Conservation (phyloP, 2,888 invertebrate genomes). For the Idaea biselata region DNA sequence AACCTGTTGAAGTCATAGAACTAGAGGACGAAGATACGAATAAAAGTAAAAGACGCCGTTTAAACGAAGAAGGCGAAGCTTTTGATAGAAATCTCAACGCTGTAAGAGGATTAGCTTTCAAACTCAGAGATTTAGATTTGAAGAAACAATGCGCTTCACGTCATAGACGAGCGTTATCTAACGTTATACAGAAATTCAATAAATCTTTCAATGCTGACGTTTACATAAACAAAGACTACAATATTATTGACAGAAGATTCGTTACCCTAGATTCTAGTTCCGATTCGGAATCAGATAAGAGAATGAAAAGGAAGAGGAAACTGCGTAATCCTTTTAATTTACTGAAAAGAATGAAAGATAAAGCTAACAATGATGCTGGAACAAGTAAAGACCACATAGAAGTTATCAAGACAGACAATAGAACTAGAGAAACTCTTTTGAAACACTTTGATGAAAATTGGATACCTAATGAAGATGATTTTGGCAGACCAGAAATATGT, state of each 20-base stretch:
- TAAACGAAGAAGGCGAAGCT: conserved; percentile 26
- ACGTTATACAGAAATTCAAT: conserved; percentile 62
- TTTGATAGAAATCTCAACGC: conserved; percentile 49
- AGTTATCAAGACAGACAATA: conserved; percentile 18
- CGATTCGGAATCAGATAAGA: conserved; percentile 53
- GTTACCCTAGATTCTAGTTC: conserved; percentile 60
- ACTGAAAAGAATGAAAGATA: conserved; percentile 49
- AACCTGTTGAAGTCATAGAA: conserved; percentile 55
- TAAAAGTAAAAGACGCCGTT: conserved; percentile 42
- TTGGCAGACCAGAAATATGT: conserved; percentile 57
- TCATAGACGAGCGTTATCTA: conserved; percentile 59
- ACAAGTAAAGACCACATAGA: conserved; percentile 9
- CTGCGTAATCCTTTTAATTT: conserved; percentile 65
- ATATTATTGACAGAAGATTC: conserved; percentile 50
- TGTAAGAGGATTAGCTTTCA: conserved; percentile 48
- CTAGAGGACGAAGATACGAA: conserved; percentile 55
- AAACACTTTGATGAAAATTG: conserved; percentile 47
- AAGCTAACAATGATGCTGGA: conserved; percentile 13
- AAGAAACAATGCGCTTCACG: conserved; percentile 45
- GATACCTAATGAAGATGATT: conserved; percentile 56
- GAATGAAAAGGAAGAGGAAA: conserved; percentile 42
- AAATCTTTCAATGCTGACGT: conserved; percentile 59
- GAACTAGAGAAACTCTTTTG: conserved; percentile 31
- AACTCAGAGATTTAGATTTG: conserved; percentile 47
- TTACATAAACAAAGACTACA: conserved; percentile 47